A percentile compares a stretch with the other conserved stretches of the same genome.
phyloP scores from a whole-genome alignment of 1,140 invertebrate species.

The Charaxes varanes region DNA sequence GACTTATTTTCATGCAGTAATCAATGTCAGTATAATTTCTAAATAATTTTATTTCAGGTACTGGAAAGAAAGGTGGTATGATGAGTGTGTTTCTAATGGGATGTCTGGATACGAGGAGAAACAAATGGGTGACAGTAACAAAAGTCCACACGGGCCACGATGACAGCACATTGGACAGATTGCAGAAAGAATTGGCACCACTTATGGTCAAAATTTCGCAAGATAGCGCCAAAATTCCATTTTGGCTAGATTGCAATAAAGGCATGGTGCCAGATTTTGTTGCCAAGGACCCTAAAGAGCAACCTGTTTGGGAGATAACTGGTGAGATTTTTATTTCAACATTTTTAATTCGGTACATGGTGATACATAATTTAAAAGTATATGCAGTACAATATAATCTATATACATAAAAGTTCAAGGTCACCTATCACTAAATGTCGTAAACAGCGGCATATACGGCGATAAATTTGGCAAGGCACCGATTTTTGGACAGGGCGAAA shows the following conservation, averaged over 20 bases:
- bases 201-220: slow-evolving; percentile 85
- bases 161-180: slow-evolving; percentile 85
- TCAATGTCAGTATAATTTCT: no score
- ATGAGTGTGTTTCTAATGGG: slow-evolving; percentile 96
- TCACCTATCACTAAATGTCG: no score
- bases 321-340: no score
- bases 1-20: no score
- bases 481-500: no score
- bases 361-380: no score
- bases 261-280: slow-evolving; percentile 92
- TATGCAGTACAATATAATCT: no score
- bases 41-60: slow-evolving; percentile 72
- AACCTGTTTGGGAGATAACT: slow-evolving; percentile 95
- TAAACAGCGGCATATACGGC: no score
- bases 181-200: slow-evolving; percentile 82
- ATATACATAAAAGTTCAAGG: no score
- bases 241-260: slow-evolving; percentile 89
- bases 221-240: slow-evolving; percentile 81
- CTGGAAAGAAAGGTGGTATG: slow-evolving; percentile 94
- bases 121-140: slow-evolving; percentile 90
- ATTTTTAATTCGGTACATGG: no score
- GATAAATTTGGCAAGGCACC: no score
- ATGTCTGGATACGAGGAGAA: slow-evolving; percentile 81
- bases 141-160: slow-evolving; percentile 92
- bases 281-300: slow-evolving; percentile 85